A percentile compares a stretch with the other conserved stretches of the same genome.
Conservation (phyloP, 1,140 invertebrate species). For the Tribolium madens region DNA sequence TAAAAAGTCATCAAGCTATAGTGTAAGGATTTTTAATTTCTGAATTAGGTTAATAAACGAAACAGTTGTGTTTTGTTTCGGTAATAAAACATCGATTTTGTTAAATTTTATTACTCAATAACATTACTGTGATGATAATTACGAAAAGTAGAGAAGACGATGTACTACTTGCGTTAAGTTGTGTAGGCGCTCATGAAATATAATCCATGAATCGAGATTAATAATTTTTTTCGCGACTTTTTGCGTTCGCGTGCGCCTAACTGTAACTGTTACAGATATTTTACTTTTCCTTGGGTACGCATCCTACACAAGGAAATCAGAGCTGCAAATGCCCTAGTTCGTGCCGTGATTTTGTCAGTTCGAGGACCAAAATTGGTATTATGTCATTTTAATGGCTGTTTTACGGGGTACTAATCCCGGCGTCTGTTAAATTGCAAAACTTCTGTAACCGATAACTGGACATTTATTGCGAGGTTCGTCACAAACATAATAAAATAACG, state of each 20-base stretch:
- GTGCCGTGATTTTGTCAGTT: not conserved
- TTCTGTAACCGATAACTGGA: conserved; percentile 35
- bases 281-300: not conserved
- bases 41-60: not conserved
- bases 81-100: not conserved
- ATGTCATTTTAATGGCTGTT: not conserved
- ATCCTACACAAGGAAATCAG: not conserved
- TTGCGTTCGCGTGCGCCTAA: not conserved
- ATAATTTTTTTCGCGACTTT: not conserved
- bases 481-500: conserved; percentile 45
- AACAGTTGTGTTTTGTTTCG: not conserved
- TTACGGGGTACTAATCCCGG: conserved; percentile 17
- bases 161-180: not conserved
- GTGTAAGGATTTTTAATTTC: not conserved
- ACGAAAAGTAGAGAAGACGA: not conserved
- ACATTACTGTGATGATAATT: not conserved
- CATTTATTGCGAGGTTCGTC: conserved; percentile 42
- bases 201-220: not conserved
- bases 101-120: not conserved
- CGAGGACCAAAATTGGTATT: not conserved
- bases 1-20: not conserved
- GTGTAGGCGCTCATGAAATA: not conserved
- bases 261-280: not conserved
- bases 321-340: not conserved
- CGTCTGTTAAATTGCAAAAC: conserved; percentile 35